These are phyloP conservation scores for Spatulosminthurus flaviceps DNA, from an alignment of 2,888 invertebrate species.

Conservation along the genomic window DNA sequence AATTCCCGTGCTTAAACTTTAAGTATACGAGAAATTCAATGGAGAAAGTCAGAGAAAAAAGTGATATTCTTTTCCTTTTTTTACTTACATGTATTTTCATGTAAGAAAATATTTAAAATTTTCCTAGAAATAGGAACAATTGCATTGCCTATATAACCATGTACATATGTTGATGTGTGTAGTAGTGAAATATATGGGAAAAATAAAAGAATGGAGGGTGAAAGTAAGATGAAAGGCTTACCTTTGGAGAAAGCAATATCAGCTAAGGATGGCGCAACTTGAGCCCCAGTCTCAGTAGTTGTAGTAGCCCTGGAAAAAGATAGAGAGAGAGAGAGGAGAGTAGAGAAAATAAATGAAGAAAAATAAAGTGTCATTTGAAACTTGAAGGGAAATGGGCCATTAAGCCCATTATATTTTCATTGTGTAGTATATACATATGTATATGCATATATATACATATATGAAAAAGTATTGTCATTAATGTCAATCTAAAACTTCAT, in stretches of 20 bases:
- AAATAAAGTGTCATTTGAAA: conserved; percentile 53
- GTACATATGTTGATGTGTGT: no score
- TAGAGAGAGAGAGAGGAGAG: not conserved
- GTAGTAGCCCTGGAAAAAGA: not conserved
- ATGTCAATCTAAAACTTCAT: conserved; percentile 3
- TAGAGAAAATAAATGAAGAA: not conserved
- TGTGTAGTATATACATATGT: not conserved
- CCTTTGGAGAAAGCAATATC: conserved; percentile 59
- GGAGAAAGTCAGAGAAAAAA: no score
- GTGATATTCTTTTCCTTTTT: no score
- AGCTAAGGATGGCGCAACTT: conserved; percentile 61
- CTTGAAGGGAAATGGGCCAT: conserved; percentile 48
- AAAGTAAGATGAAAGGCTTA: conserved; percentile 6
- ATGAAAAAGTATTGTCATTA: not conserved
- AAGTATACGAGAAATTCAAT: no score
- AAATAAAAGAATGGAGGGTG: no score
- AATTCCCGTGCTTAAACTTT: no score
- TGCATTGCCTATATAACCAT: no score
- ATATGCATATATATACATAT: not conserved
- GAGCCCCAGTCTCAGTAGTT: conserved; percentile 58
- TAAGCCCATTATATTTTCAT: conserved; percentile 45
- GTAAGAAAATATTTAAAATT: no score
- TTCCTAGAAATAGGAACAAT: no score
- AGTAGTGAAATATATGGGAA: no score
- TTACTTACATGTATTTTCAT: no score